These are phyloP conservation scores for Helobdella robusta DNA, from an alignment of 2,888 invertebrate genomes.

Conservation along the genomic window DNA sequence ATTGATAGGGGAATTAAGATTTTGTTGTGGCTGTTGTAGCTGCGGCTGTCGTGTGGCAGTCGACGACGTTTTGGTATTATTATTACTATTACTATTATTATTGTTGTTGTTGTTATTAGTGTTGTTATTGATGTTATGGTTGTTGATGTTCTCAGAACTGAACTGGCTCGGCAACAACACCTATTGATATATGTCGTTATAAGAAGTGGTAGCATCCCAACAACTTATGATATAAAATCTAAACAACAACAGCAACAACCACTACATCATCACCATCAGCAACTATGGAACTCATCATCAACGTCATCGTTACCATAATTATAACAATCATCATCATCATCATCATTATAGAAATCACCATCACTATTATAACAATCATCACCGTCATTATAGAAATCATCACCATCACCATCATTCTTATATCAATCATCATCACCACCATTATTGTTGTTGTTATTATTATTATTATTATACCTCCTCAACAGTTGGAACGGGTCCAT, in stretches of 20 bases:
- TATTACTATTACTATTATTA: constrained; percentile 6
- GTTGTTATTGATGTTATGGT: constrained; percentile 9
- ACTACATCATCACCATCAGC: too few species aligned
- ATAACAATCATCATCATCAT: too few species aligned
- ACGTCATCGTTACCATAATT: too few species aligned
- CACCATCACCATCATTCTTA: background rate
- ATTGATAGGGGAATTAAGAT: background rate
- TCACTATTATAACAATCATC: background rate
- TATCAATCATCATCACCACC: background rate
- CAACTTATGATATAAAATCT: too few species aligned
- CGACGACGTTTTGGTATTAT: background rate
- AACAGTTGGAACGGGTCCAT: constrained; percentile 60
- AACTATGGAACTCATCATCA: too few species aligned
- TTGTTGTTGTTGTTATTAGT: background rate
- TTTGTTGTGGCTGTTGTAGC: background rate
- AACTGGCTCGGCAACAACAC: constrained; percentile 56
- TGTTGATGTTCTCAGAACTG: constrained; percentile 5
- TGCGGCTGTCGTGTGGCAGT: too few species aligned
- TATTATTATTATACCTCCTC: constrained; percentile 57
- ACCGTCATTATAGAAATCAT: background rate
- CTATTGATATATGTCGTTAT: too few species aligned
- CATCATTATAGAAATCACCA: too few species aligned
- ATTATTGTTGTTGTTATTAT: background rate
- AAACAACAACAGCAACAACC: too few species aligned
- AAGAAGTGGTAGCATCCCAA: too few species aligned